phyloP scores from a whole-genome alignment of 2,888 invertebrate genomes.

The Loripinus fragilis region DNA sequence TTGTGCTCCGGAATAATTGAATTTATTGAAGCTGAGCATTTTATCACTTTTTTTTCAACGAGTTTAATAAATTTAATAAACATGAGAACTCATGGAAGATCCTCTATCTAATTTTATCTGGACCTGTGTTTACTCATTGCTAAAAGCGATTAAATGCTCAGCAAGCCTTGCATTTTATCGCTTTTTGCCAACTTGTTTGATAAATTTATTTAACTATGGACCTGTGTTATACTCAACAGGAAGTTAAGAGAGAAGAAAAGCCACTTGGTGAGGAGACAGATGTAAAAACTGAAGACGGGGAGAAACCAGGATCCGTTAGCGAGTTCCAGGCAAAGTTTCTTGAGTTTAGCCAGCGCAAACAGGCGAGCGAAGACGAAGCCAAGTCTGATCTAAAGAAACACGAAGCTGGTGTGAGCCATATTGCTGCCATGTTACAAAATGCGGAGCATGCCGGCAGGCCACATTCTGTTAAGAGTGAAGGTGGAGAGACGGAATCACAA shows the following conservation, averaged over 20 bases:
- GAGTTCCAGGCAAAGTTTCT: conserved; percentile 82
- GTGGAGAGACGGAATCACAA: conserved; percentile 45
- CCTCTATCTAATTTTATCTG: too few relatives aligned
- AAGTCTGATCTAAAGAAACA: conserved; percentile 54
- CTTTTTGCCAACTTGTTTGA: too few relatives aligned
- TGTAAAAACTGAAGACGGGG: conserved; percentile 89
- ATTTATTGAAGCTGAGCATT: too few relatives aligned
- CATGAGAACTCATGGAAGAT: too few relatives aligned
- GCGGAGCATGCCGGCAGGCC: conserved; percentile 16
- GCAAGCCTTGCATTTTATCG: too few relatives aligned
- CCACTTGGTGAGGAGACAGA: conserved; percentile 37
- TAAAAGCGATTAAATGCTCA: too few relatives aligned
- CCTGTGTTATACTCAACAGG: too few relatives aligned
- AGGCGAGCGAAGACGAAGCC: conserved; percentile 53
- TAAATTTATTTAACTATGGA: too few relatives aligned
- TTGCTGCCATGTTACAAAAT: conserved; percentile 72
- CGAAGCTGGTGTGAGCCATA: conserved; percentile 67
- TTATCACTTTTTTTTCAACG: too few relatives aligned
- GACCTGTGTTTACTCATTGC: too few relatives aligned
- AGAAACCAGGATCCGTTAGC: conserved; percentile 74
- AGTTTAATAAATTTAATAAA: too few relatives aligned
- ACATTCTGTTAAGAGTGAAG: conserved; percentile 48
- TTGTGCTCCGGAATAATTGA: too few relatives aligned
- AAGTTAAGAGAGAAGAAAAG: not conserved
- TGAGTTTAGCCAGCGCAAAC: conserved; percentile 80